A percentile compares a stretch with the other conserved stretches of the same genome.
Evolutionary conservation across 2,797 vertebrate species (phyloP).

Genomic region (Rhinophrynus dorsalis): DNA sequence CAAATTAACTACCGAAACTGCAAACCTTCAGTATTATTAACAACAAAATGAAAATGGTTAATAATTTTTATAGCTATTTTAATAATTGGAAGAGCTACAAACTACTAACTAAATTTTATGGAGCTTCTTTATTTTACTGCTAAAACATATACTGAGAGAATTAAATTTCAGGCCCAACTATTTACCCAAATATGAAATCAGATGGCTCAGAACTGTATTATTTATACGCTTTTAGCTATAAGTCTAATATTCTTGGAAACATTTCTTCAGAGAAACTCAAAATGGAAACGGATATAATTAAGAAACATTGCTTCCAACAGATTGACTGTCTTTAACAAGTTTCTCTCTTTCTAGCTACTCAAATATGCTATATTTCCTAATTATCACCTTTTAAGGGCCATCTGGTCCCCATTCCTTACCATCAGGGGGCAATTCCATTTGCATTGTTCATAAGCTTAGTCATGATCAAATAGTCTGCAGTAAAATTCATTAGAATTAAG

Average conservation of each 20-base stretch:
- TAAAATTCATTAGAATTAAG: constrained; percentile 93
- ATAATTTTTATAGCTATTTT: too few relatives aligned
- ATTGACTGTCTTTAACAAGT: constrained; percentile 85
- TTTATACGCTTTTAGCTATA: constrained; percentile 57
- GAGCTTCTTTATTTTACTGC: too few relatives aligned
- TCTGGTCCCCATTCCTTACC: constrained; percentile 98
- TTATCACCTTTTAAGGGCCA: constrained; percentile 99
- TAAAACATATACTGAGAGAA: too few relatives aligned
- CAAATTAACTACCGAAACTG: too few relatives aligned
- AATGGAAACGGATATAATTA: constrained; percentile 76
- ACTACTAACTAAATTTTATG: too few relatives aligned
- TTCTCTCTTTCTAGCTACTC: constrained; percentile 88
- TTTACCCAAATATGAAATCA: too few relatives aligned
- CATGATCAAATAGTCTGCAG: constrained; percentile 93
- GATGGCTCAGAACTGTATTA: constrained; percentile 27
- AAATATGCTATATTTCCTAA: constrained; percentile 99
- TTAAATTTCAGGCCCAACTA: too few relatives aligned
- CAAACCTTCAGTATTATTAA: too few relatives aligned
- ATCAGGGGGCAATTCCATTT: constrained; percentile 98
- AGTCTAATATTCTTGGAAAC: constrained; percentile 62
- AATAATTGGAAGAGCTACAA: too few relatives aligned
- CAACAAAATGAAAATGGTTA: too few relatives aligned
- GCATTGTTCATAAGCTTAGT: constrained; percentile 97
- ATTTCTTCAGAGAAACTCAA: constrained; percentile 67
- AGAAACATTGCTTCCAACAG: constrained; percentile 73